Conservation (phyloP, 2,113 vertebrate species). For the Rhinoptilus africanus region DNA sequence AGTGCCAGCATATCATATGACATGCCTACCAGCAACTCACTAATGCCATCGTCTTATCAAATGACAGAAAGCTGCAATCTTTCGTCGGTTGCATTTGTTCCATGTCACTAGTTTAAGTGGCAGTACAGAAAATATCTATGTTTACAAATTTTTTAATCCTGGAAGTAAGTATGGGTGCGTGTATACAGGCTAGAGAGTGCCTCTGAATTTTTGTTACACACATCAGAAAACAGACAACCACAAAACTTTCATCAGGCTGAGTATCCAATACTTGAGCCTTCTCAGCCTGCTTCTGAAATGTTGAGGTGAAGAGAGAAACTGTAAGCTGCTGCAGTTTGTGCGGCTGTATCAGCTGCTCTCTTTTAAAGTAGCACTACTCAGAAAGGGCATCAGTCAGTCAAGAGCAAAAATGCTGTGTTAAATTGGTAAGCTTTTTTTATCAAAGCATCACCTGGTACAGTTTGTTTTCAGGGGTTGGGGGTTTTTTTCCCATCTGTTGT, state of each 20-base stretch:
- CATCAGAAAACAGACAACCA: background rate
- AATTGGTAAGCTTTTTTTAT: background rate
- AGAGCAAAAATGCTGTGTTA: background rate
- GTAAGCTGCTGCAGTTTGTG: slow-evolving; percentile 9
- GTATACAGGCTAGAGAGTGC: background rate
- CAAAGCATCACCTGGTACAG: background rate
- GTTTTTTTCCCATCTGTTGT: background rate
- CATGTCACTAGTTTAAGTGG: slow-evolving; percentile 67
- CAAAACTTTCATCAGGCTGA: background rate
- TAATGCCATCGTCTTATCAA: slow-evolving; percentile 63
- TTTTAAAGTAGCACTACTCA: background rate
- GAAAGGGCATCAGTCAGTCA: background rate
- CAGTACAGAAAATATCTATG: background rate
- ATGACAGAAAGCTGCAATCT: slow-evolving; percentile 73
- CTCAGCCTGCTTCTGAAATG: background rate
- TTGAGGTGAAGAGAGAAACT: background rate
- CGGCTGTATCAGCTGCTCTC: background rate
- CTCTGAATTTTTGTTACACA: background rate
- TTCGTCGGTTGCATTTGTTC: slow-evolving; percentile 75
- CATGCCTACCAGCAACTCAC: slow-evolving; percentile 38
- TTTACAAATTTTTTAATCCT: slow-evolving; percentile 28
- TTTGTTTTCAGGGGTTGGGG: background rate
- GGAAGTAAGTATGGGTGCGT: background rate
- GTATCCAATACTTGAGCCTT: background rate
- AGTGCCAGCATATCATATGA: slow-evolving; percentile 72